Base-by-base conservation (phyloP, 2,888 invertebrate species). In the Punctoribates punctum region DNA sequence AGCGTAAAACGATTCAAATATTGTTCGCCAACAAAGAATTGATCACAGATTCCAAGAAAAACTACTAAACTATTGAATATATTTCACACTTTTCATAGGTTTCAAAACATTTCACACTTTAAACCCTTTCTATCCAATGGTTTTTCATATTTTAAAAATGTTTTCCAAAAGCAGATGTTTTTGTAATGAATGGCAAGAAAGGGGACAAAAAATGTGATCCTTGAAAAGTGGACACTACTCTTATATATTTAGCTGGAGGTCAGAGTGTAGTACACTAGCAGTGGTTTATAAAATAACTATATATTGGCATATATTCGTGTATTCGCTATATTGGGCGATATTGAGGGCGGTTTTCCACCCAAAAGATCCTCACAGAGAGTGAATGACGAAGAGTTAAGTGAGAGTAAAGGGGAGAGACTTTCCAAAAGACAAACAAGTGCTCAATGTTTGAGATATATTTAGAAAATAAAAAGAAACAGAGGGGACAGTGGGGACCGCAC, bases 221-320 rank as follows among this genome's bases (percentile, higher is more conserved):
- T 65, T 65, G 65, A 65, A 65, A 65, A 65, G 65, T 65, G 65
- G 65, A 65, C 65, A 65, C 65, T 65, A 34, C 38, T 27, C 65
- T 34, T 65, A 34, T 65, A 65, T 65, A 42, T 42, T 42, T 42
- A 65, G 65, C 65, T 65, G 27, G 65, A 65, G 65, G 65, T 65
- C 65, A 65, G 34, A 20, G 20, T 20, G 42, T 42, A 42, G 42
- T 25, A 54, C 20, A 20, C 54, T 20, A 23, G n/a, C 54, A 54
- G 54, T 54, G 54, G 54, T 54, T 62, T 62, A 51, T 57, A 57
- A 57, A 57, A 57, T 25, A 23, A 57, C 23, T 25, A 57, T 57
- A 25, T 42, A 42, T 42, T 42, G 42, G 42, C 42, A 9, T 42
- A 42, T 42, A 34, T 34, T 34, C 34, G 34, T n/a, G n/a, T n/a